Percentiles rank a stretch among this genome's conserved stretches.
phyloP scores from a whole-genome alignment of 2,888 invertebrate species.

The Hetaerina titia region DNA sequence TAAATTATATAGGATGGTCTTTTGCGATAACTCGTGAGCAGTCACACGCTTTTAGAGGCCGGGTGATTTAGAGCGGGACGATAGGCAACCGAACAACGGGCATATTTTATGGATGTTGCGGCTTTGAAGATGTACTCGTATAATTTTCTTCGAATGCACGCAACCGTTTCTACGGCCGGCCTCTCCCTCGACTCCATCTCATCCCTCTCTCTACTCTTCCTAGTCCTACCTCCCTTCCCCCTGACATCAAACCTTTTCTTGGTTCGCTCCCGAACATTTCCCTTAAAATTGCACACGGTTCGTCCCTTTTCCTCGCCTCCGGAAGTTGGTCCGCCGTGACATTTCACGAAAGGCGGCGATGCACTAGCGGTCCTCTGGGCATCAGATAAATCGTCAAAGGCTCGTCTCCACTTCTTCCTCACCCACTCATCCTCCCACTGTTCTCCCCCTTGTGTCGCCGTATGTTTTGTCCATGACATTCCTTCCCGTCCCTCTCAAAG shows the following conservation, averaged over 20 bases:
- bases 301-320: background rate
- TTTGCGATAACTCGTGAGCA: background rate
- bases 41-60: background rate
- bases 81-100: slow-evolving; percentile 6
- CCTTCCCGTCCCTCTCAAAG: background rate
- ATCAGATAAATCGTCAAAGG: slow-evolving; percentile 14
- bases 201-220: background rate
- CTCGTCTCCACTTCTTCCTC: background rate
- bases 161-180: background rate
- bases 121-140: slow-evolving; percentile 32
- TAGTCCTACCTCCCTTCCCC: background rate
- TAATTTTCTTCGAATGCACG: background rate
- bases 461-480: background rate
- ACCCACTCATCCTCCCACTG: no score
- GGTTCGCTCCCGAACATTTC: background rate
- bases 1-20: background rate
- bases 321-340: background rate
- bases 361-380: background rate
- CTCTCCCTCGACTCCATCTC: background rate
- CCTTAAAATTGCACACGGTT: slow-evolving; percentile 17
- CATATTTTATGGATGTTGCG: slow-evolving; percentile 30
- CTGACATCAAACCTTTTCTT: background rate
- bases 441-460: no score
- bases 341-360: slow-evolving; percentile 21
- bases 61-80: background rate